Evolutionary conservation across 2,113 vertebrate genomes (phyloP).

Genomic region (Atherinomorus stipes): DNA sequence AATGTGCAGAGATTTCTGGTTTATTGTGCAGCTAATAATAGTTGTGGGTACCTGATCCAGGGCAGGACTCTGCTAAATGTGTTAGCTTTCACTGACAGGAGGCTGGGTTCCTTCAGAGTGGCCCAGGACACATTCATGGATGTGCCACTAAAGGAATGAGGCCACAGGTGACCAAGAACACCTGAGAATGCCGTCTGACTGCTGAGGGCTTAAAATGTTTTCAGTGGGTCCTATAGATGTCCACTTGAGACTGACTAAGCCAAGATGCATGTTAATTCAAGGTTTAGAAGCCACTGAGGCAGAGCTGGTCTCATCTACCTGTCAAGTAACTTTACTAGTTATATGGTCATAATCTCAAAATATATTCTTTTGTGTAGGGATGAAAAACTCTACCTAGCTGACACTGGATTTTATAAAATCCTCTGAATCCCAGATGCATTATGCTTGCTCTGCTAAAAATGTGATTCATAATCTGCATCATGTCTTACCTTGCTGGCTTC

Average conservation of each 20-base stretch:
- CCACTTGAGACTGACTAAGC: too few species aligned
- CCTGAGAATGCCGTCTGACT: neutral
- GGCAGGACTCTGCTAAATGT: neutral
- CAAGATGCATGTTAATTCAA: too few species aligned
- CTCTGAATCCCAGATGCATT: too few species aligned
- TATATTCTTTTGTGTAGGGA: too few species aligned
- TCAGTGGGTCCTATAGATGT: too few species aligned
- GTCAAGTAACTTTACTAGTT: neutral
- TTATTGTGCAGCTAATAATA: neutral
- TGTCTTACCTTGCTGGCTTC: slow-evolving; percentile 95
- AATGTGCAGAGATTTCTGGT: neutral
- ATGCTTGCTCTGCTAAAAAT: neutral
- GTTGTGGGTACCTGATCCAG: neutral
- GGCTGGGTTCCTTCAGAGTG: too few species aligned
- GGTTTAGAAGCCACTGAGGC: too few species aligned
- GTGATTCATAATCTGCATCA: neutral
- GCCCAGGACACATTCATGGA: neutral
- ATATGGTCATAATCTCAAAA: neutral
- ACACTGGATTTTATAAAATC: too few species aligned
- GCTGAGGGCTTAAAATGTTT: too few species aligned
- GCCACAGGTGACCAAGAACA: neutral
- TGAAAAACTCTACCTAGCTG: too few species aligned
- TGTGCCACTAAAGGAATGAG: neutral
- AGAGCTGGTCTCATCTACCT: neutral
- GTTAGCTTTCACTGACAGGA: neutral